A percentile compares a stretch with the other conserved stretches of the same genome.
These are phyloP conservation scores for Allophyes oxyacanthae DNA, from an alignment of 2,888 invertebrate genomes.

Conservation along the genomic window DNA sequence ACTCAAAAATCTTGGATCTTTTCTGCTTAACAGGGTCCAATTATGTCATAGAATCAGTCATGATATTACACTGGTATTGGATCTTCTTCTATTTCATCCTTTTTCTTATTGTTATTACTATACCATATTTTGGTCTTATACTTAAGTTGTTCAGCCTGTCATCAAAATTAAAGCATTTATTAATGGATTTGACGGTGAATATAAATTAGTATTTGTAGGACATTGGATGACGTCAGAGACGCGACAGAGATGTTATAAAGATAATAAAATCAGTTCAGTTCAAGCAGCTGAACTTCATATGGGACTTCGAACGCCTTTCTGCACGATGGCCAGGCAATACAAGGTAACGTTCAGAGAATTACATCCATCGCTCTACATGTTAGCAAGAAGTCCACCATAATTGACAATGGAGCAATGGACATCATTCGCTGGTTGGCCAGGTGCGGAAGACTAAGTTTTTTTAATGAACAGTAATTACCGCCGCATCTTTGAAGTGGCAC, in stretches of 20 bases:
- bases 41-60: conserved; percentile 27
- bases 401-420: not conserved
- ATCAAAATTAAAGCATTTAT: conserved; percentile 22
- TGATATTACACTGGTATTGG: conserved; percentile 67
- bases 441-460: not conserved
- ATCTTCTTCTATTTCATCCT: conserved; percentile 50
- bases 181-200: no score
- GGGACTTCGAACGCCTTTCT: not conserved
- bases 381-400: not conserved
- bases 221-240: no score
- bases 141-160: conserved; percentile 66
- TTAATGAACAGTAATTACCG: conserved; percentile 63
- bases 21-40: no score
- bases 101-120: conserved; percentile 46
- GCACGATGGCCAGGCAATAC: not conserved
- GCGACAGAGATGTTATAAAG: no score
- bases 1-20: no score
- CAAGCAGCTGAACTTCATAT: no score
- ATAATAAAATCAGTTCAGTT: no score
- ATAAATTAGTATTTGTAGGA: no score
- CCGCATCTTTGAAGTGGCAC: conserved; percentile 63
- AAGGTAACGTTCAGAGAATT: not conserved
- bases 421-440: not conserved
- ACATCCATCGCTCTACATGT: not conserved
- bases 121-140: conserved; percentile 61